phyloP scores from a whole-genome alignment of 2,888 invertebrate species.

The Nomada flava region DNA sequence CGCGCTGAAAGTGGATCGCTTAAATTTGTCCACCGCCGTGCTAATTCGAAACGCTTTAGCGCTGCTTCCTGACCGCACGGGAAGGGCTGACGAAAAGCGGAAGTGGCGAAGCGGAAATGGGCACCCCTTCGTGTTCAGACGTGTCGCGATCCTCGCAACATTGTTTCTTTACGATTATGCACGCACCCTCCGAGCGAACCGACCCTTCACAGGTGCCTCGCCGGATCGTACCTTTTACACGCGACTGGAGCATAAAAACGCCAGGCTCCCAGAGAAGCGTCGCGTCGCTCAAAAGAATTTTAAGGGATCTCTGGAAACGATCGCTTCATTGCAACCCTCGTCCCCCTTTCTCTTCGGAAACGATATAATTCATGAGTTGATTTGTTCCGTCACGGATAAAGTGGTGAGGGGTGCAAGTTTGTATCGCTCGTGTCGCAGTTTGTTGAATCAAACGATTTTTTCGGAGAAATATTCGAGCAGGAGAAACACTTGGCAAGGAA shows the following conservation, averaged over 20 bases:
- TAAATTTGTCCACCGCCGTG: background rate
- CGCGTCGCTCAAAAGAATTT: slow-evolving; percentile 32
- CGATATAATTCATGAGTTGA: slow-evolving; percentile 15
- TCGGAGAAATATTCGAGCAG: no score
- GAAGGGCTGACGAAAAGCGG: background rate
- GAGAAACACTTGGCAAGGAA: no score
- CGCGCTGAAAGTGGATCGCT: no score
- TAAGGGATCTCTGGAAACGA: slow-evolving; percentile 10
- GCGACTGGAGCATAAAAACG: slow-evolving; percentile 11
- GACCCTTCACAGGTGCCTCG: background rate
- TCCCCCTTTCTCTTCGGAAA: background rate
- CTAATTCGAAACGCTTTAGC: slow-evolving; percentile 31
- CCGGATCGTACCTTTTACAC: slow-evolving; percentile 27
- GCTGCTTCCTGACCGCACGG: background rate
- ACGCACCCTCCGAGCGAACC: slow-evolving; percentile 6
- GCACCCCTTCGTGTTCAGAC: slow-evolving; percentile 15
- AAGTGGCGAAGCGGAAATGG: slow-evolving; percentile 17
- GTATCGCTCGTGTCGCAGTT: background rate
- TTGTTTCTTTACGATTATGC: slow-evolving; percentile 58
- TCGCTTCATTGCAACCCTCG: background rate
- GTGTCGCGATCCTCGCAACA: slow-evolving; percentile 35
- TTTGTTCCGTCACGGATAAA: background rate
- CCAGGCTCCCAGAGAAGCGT: background rate
- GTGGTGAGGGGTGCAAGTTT: background rate
- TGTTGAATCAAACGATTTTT: no score